Evolutionary conservation across 2,797 vertebrate species (phyloP).

Genomic region (Taeniopygia guttata): DNA sequence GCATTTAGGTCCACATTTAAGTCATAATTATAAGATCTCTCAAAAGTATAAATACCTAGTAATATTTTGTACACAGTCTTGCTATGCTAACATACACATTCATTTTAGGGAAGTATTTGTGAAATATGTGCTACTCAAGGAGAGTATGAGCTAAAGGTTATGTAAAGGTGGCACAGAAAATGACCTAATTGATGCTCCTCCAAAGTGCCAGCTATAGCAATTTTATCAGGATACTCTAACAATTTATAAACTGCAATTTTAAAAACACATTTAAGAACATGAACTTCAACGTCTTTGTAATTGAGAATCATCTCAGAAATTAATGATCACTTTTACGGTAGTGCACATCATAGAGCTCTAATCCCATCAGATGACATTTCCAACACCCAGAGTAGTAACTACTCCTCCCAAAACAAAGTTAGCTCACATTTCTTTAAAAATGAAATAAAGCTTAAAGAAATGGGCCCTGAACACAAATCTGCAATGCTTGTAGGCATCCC

Average conservation of each 20-base stretch:
- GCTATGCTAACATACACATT: background rate
- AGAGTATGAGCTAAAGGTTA: background rate
- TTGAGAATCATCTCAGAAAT: background rate
- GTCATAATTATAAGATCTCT: background rate
- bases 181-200: background rate
- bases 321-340: background rate
- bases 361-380: background rate
- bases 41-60: accelerated
- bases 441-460: background rate
- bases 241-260: background rate
- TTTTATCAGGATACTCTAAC: background rate
- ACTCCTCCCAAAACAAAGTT: background rate
- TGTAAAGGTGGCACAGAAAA: background rate
- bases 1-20: background rate
- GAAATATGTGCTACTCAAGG: background rate
- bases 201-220: background rate
- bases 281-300: background rate
- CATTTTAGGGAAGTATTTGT: background rate
- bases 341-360: background rate
- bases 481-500: background rate
- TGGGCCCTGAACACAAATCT: background rate
- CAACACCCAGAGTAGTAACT: background rate
- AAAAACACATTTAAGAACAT: background rate
- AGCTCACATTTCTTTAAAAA: background rate
- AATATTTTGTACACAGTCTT: background rate